Evolutionary conservation across 2,797 vertebrate species (phyloP), one percentile per base, ranked within the genome.

Genomic region (Galagoides demidoff): DNA sequence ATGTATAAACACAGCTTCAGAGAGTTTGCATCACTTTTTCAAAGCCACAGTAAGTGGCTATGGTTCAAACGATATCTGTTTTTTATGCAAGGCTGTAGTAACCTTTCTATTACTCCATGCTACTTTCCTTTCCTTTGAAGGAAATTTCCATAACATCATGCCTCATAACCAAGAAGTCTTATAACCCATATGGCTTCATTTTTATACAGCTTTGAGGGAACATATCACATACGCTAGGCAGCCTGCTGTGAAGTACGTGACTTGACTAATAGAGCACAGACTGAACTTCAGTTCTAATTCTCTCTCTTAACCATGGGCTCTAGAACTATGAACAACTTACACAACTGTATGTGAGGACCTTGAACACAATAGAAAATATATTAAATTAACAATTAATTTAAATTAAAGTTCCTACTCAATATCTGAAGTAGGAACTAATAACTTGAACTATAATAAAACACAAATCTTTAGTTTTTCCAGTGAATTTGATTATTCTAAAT

Each of bases 351-450:
- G 17, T 19, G 57, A 74, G 34, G 59, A 82, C 9, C 23, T 55
- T 63, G 19, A 85, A 34, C 8, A 0, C 71, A 61, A 90, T 71
- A 19, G 25, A 77, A 79, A 68, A 39, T 71, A 22, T 45, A 45
- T 70, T 73, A 31, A 17, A 39, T 59, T 2, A 59, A 76, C 4
- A 81, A 91, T 3, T 59, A 68, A 37, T 89, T 31, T 89, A 87
- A 95, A 92, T 76, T 45, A 49, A 79, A 82, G 85, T 43, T 8
- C 84, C 34, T 92, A 78, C 37, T 94, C 92, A 63, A 74, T 85
- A 84, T 92, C 71, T 91, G 34, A 89, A 95, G n/a, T n/a, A n/a
- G n/a, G n/a, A 89, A 23, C 82, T 68, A 93, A 43, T 76, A 84
- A 70, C 1, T 89, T 89, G 20, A 85, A 70, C 17, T 83, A 37